Evolutionary conservation across 92 coral and sea anemone species (phyloP).

Genomic region (Scolanthus callimorphus): DNA sequence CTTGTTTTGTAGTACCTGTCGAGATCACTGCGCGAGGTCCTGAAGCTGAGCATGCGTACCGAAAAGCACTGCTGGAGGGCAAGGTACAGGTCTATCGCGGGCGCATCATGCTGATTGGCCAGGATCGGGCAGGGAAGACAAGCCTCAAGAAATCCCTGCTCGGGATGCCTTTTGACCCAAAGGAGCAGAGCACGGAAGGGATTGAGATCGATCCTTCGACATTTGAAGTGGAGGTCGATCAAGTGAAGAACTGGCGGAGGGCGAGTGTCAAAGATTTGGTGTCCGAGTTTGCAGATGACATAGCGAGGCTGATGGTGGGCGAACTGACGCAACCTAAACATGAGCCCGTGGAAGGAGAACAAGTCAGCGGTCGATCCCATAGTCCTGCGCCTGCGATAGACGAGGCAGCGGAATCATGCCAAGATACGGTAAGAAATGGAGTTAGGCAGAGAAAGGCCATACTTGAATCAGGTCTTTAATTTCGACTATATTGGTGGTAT

Average conservation of each 20-base stretch:
- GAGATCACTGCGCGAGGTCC: slow-evolving; percentile 81
- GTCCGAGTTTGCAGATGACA: slow-evolving; percentile 69
- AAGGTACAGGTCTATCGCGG: slow-evolving; percentile 77
- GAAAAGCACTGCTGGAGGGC: slow-evolving; percentile 62
- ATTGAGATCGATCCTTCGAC: slow-evolving; percentile 76
- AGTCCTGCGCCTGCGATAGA: background rate
- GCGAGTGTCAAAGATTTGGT: slow-evolving; percentile 38
- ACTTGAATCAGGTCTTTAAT: too few relatives aligned
- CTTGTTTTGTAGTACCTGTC: slow-evolving; percentile 38
- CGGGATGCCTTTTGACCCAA: slow-evolving; percentile 66
- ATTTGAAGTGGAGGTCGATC: slow-evolving; percentile 61
- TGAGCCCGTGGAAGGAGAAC: slow-evolving; percentile 1
- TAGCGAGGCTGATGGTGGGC: slow-evolving; percentile 69
- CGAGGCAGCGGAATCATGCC: background rate
- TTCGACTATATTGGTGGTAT: too few relatives aligned
- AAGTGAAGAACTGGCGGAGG: slow-evolving; percentile 74
- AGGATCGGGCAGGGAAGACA: slow-evolving; percentile 93
- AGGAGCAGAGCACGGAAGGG: slow-evolving; percentile 70
- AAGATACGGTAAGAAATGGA: background rate
- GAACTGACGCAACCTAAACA: slow-evolving; percentile 27
- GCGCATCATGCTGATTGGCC: slow-evolving; percentile 84
- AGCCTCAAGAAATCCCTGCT: slow-evolving; percentile 86
- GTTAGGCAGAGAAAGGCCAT: background rate
- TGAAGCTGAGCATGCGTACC: slow-evolving; percentile 67
- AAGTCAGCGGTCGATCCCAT: too few relatives aligned